These are phyloP conservation scores for Rhamnusium bicolor DNA, from an alignment of 2,888 invertebrate genomes.

Conservation along the genomic window DNA sequence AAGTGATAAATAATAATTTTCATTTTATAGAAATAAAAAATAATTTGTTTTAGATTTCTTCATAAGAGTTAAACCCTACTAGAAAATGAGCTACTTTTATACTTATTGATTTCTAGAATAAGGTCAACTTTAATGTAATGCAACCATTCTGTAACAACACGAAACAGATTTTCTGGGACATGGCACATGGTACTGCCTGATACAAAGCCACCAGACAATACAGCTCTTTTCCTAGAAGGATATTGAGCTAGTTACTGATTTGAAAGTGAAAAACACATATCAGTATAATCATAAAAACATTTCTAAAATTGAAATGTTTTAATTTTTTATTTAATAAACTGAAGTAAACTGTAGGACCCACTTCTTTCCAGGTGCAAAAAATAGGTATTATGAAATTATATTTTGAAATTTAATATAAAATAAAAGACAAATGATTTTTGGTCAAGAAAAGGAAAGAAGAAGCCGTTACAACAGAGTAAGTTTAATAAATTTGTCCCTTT, in stretches of 20 bases:
- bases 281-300: not conserved
- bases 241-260: not conserved
- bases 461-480: constrained; percentile 77
- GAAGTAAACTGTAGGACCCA: not conserved
- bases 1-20: no score
- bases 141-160: not conserved
- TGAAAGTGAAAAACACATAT: not conserved
- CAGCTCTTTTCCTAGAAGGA: not conserved
- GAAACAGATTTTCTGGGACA: constrained; percentile 49
- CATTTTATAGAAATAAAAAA: no score
- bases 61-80: no score
- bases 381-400: not conserved
- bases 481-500: constrained; percentile 9
- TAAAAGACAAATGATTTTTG: constrained; percentile 71
- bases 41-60: no score
- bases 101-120: constrained; percentile 16
- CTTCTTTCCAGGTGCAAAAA: not conserved
- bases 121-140: constrained; percentile 6
- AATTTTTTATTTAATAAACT: not conserved
- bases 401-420: not conserved
- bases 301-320: not conserved
- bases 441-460: constrained; percentile 74
- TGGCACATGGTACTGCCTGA: constrained; percentile 56
- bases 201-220: constrained; percentile 40
- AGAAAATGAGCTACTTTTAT: not conserved